Evolutionary conservation across 1,140 invertebrate genomes (phyloP).

Genomic region (Andricus grossulariae): DNA sequence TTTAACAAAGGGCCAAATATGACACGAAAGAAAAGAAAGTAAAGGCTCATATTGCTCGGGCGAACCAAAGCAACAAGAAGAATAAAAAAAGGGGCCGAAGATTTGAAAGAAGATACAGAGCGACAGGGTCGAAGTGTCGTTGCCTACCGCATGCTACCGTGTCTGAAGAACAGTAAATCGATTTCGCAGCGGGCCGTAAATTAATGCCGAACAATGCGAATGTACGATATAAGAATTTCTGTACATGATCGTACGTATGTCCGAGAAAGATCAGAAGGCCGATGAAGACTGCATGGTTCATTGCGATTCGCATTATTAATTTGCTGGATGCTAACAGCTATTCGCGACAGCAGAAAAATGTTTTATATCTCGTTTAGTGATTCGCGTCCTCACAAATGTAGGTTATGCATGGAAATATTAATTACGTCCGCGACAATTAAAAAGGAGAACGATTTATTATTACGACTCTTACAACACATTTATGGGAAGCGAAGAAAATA

Average conservation of each 20-base stretch:
- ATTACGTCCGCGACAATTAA: not conserved
- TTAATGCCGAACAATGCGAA: conserved; percentile 5
- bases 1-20: not conserved
- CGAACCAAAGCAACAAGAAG: not conserved
- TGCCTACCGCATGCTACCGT: conserved; percentile 31
- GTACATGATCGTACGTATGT: not conserved
- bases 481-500: not conserved
- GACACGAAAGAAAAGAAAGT: not conserved
- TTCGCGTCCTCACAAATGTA: not conserved
- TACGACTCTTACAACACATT: not conserved
- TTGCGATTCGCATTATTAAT: conserved; percentile 15
- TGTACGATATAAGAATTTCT: not conserved
- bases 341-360: not conserved
- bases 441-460: conserved; percentile 9
- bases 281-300: conserved; percentile 33
- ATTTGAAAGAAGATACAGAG: conserved; percentile 30
- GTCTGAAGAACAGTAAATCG: conserved; percentile 32
- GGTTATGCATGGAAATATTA: conserved; percentile 9
- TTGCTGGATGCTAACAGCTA: not conserved
- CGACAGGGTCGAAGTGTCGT: conserved; percentile 1
- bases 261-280: conserved; percentile 43
- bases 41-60: not conserved
- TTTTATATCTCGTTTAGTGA: not conserved
- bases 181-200: conserved; percentile 36
- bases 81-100: not conserved